Base-by-base conservation (phyloP, 35 echinoderm and acorn worm species). In the Holothuria glaberrima region DNA sequence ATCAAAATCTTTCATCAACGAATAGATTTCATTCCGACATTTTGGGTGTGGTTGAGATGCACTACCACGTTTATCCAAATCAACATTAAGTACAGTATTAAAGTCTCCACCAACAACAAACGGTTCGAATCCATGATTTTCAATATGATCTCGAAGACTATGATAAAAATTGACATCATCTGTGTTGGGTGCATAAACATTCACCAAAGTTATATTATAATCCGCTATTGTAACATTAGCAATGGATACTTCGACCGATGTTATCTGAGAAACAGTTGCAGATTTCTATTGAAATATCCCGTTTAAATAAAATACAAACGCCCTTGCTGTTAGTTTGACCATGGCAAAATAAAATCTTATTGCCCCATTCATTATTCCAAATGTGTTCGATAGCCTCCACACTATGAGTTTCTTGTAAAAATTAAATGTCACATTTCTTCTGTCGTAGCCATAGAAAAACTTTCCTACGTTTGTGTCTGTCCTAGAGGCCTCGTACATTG, bases 21-120 rank as follows among this genome's bases (percentile, higher is more conserved):
- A 72, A 72, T 72, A 72, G 30, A 72, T 24, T 72, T 72, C 68
- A 72, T 72, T 32, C 68, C 30, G 68, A 72, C 68, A 72, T 66
- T 72, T 72, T 72, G 68, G 68, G 68, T 72, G 68, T 72, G 68
- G 68, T 72, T 72, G 68, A 72, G 30, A 16, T 72, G n/a, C 68
- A 72, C 68, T 72, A 72, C 68, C 68, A 28, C 68, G 68, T 72
- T 72, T 72, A 72, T 72, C 68, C 9, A 72, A 72, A 31, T 72
- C 68, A 72, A 72, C 30, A n/a, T n/a, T n/a, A n/a, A n/a, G n/a
- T n/a, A n/a, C n/a, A n/a, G n/a, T n/a, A n/a, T n/a, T n/a, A n/a
- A n/a, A n/a, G n/a, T n/a, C n/a, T n/a, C n/a, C n/a, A n/a, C n/a
- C n/a, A n/a, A n/a, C n/a, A n/a, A n/a, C n/a, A n/a, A n/a, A n/a